A percentile compares a stretch with the other conserved stretches of the same genome.
Conservation (phyloP, 2,888 invertebrate genomes). For the Andrena flavipes region DNA sequence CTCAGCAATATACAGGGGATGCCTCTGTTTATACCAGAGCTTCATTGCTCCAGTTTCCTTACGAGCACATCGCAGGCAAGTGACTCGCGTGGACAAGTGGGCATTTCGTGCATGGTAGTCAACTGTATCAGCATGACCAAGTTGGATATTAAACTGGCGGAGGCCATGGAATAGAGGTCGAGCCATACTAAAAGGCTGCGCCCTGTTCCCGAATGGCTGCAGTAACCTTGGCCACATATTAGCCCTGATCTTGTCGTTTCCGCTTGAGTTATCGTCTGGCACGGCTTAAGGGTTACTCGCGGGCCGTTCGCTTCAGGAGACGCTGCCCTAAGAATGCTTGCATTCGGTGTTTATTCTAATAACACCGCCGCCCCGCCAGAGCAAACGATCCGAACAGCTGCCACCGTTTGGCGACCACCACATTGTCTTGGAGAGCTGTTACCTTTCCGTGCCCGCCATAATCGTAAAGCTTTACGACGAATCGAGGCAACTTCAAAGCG, state of each 20-base stretch:
- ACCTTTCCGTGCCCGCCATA: constrained; percentile 37
- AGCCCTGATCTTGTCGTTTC: constrained; percentile 27
- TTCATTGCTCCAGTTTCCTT: constrained; percentile 15
- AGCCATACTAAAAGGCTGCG: constrained; percentile 36
- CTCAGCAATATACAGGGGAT: background rate
- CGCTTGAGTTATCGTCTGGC: constrained; percentile 37
- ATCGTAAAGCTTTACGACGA: constrained; percentile 55
- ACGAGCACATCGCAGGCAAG: background rate
- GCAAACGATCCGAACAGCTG: constrained; percentile 61
- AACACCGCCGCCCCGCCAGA: constrained; percentile 1
- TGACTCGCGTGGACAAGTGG: constrained; percentile 48
- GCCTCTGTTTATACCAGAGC: background rate
- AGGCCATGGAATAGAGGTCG: constrained; percentile 27
- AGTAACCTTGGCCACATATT: constrained; percentile 42
- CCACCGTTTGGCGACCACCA: constrained; percentile 15
- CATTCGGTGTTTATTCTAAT: constrained; percentile 62
- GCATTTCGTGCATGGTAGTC: constrained; percentile 45
- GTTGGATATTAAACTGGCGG: constrained; percentile 68
- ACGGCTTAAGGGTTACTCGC: constrained; percentile 27
- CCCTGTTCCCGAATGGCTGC: constrained; percentile 23
- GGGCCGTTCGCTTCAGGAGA: background rate
- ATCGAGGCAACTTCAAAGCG: constrained; percentile 37
- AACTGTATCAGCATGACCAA: constrained; percentile 63
- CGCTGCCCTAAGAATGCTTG: constrained; percentile 25
- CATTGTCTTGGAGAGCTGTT: constrained; percentile 34